Evolutionary conservation across 2,797 vertebrate genomes (phyloP), one percentile per base, ranked within the genome.

Genomic region (Girardinus metallicus): DNA sequence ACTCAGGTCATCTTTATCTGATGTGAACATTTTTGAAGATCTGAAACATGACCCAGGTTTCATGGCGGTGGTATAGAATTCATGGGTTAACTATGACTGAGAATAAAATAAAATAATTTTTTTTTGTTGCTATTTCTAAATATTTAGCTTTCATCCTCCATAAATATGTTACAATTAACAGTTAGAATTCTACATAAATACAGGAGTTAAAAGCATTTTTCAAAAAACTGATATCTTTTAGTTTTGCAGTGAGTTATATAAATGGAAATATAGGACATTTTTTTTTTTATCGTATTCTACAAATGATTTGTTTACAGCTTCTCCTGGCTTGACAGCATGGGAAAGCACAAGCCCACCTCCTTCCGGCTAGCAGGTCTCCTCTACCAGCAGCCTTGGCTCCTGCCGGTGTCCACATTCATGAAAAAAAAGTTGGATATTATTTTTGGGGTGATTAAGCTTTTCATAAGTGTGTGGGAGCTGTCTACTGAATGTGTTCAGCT

Each of bases 361-460:
- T 46, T 41, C 55, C 16, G 29, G 23, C 55, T 31, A 47, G 29
- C 16, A 47, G 18, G 15, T 64, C 75, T 76, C 10, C 57, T 75
- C 51, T 31, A 60, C 34, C 26, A 8, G 5, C 64, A 68, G 36
- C 23, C 16, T 46, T n/a, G 16, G 26, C 6, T 51, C 18, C 44
- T 77, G 75, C 44, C 31, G 23, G 29, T 55, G 57, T 57, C 57
- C 43, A 62, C n/a, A 26, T 62, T 75, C 60, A 36, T 29, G n/a
- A 64, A 64, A 44, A 43, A 64, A 3, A 64, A 41, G 43, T 64
- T 31, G 29, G 75, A 34, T 29, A 29, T 64, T 76, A 21, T 43
- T 46, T 64, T 57, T 76, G 39, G 43, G 18, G 57, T 34, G 75
- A 76, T 64, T 76, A 47, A 62, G 41, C 46, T 46, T 29, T 43